A percentile compares a stretch with the other conserved stretches of the same genome.
phyloP scores from a whole-genome alignment of 2,113 vertebrate genomes.

The Gymnorhina tibicen region DNA sequence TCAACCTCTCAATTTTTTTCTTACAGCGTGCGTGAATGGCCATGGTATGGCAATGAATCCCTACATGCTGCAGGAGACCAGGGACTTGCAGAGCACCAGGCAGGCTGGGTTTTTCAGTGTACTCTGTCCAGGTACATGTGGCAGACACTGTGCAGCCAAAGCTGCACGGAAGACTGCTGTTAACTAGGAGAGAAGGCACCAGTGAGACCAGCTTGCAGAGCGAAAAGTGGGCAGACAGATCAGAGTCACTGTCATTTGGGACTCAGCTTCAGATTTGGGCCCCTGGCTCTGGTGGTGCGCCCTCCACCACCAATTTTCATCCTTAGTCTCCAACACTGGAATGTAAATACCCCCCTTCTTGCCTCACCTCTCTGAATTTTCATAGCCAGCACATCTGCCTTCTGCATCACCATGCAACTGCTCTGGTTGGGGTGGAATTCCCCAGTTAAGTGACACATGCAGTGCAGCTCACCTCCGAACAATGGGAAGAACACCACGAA shows the following conservation, averaged over 20 bases:
- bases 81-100: neutral
- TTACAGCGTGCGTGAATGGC: fast-evolving
- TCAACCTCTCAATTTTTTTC: neutral
- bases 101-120: neutral
- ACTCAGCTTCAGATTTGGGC: neutral
- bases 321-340: neutral
- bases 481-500: neutral
- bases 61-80: neutral
- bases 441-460: fast-evolving
- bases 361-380: neutral
- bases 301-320: neutral
- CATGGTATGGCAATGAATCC: neutral
- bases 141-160: fast-evolving
- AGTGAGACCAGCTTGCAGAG: neutral
- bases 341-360: neutral
- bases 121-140: fast-evolving
- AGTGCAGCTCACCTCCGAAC: neutral
- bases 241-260: neutral
- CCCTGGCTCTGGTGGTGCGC: neutral
- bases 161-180: neutral
- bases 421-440: no score
- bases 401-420: neutral
- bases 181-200: neutral
- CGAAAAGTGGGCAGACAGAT: fast-evolving
- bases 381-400: neutral